Percentiles rank a stretch among this genome's conserved stretches.
Conservation (phyloP, 2,888 invertebrate species). For the Zygogramma bicolorata region DNA sequence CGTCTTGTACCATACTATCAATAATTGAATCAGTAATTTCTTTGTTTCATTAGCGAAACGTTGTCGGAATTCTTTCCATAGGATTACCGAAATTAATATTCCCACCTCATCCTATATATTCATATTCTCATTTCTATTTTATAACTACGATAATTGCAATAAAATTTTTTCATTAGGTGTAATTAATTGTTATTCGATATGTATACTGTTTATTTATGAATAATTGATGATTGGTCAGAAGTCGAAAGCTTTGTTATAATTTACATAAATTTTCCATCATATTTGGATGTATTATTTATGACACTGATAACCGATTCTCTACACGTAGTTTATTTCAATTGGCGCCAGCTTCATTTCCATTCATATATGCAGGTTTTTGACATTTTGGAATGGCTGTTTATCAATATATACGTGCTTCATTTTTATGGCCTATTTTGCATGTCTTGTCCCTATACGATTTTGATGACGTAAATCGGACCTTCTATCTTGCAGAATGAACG, state of each 20-base stretch:
- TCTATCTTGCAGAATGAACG: too few relatives aligned
- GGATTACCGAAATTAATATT: neutral
- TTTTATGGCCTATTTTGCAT: neutral
- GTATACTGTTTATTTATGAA: slow-evolving; percentile 13
- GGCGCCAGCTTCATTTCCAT: neutral
- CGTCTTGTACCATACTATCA: neutral
- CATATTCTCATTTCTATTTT: slow-evolving; percentile 16
- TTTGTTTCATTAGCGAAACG: neutral
- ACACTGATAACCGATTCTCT: neutral
- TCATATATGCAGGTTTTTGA: neutral
- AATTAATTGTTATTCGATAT: slow-evolving; percentile 30
- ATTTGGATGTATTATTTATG: neutral
- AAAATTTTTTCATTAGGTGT: slow-evolving; percentile 33
- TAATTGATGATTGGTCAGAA: slow-evolving; percentile 11
- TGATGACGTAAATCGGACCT: too few relatives aligned
- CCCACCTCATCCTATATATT: neutral
- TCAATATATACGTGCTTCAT: neutral
- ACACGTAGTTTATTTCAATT: neutral
- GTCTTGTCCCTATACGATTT: too few relatives aligned
- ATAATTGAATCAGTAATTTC: neutral
- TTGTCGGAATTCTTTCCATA: neutral
- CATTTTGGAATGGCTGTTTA: neutral
- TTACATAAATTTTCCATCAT: neutral
- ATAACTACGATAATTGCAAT: slow-evolving; percentile 24
- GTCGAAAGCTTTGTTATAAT: neutral